These are phyloP conservation scores for Martes flavigula DNA, from an alignment of 2,797 vertebrate species.

Conservation along the genomic window DNA sequence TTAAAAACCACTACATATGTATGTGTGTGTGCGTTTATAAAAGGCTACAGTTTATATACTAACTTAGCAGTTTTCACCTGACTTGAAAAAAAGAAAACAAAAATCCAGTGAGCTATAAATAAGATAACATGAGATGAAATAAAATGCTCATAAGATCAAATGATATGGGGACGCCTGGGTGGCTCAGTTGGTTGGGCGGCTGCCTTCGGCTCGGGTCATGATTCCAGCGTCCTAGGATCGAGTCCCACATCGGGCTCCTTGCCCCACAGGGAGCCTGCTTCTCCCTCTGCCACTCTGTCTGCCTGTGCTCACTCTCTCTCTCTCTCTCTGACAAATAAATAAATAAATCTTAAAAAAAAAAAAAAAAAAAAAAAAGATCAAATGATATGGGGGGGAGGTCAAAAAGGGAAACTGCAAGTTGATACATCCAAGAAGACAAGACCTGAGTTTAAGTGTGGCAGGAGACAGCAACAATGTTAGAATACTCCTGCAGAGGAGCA, in stretches of 20 bases:
- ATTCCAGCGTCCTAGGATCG: no score
- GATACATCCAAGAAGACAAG: neutral
- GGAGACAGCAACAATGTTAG: neutral
- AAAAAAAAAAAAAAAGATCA: no score
- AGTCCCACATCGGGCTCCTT: no score
- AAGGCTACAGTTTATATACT: neutral
- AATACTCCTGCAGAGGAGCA: neutral
- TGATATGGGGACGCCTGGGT: no score
- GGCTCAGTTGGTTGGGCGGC: no score
- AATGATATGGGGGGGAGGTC: neutral
- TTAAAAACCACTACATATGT: neutral
- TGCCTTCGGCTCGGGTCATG: no score
- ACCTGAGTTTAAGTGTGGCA: neutral
- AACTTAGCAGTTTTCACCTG: neutral
- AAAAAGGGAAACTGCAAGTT: neutral
- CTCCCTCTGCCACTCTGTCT: no score
- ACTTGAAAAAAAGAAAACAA: neutral
- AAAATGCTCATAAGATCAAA: neutral
- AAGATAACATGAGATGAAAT: neutral
- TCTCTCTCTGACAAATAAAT: no score
- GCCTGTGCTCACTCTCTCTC: no score
- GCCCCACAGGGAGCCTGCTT: no score
- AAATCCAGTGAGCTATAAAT: neutral
- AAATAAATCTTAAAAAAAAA: no score
- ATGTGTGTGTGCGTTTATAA: no score